Percentiles rank a stretch among this genome's conserved stretches.
Conservation (phyloP, 2,888 invertebrate species). For the Phasia obesa region DNA sequence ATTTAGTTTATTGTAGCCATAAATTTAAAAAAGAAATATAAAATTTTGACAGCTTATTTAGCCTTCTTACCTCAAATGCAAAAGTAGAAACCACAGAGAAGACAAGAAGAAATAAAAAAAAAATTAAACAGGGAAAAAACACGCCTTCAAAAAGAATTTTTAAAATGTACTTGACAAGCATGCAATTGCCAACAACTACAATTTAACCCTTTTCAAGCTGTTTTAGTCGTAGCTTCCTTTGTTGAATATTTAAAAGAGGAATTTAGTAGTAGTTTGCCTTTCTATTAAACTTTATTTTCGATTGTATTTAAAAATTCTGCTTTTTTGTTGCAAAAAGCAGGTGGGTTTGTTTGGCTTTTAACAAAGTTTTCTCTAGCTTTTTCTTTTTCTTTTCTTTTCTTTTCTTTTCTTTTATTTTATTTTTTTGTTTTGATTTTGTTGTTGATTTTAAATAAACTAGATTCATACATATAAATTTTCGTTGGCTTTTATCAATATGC, state of each 20-base stretch:
- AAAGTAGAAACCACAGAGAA: conserved; percentile 25
- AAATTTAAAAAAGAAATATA: conserved; percentile 64
- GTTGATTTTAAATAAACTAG: conserved; percentile 40
- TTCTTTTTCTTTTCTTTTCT: conserved; percentile 3
- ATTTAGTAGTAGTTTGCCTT: conserved; percentile 26
- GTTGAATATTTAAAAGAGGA: conserved; percentile 68
- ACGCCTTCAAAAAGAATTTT: conserved; percentile 59
- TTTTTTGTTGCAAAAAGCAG: conserved; percentile 46
- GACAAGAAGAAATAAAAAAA: conserved; percentile 19
- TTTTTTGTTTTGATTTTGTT: conserved; percentile 14
- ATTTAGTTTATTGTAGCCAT: conserved; percentile 62
- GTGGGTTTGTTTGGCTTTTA: conserved; percentile 55
- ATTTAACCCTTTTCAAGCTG: conserved; percentile 28
- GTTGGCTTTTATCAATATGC: conserved; percentile 68
- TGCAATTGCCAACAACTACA: conserved; percentile 60
- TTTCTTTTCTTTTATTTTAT: not conserved
- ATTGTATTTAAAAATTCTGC: conserved; percentile 57
- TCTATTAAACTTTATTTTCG: conserved; percentile 27
- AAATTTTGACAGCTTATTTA: conserved; percentile 66
- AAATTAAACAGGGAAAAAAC: conserved; percentile 22
- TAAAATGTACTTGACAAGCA: conserved; percentile 68
- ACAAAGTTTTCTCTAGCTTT: not conserved
- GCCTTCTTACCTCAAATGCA: conserved; percentile 51
- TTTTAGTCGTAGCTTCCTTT: conserved; percentile 58
- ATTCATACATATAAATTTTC: conserved; percentile 45